Percentiles rank a stretch among this genome's conserved stretches.
Evolutionary conservation across 1,140 invertebrate genomes (phyloP).

Genomic region (Antheraea mylitta): DNA sequence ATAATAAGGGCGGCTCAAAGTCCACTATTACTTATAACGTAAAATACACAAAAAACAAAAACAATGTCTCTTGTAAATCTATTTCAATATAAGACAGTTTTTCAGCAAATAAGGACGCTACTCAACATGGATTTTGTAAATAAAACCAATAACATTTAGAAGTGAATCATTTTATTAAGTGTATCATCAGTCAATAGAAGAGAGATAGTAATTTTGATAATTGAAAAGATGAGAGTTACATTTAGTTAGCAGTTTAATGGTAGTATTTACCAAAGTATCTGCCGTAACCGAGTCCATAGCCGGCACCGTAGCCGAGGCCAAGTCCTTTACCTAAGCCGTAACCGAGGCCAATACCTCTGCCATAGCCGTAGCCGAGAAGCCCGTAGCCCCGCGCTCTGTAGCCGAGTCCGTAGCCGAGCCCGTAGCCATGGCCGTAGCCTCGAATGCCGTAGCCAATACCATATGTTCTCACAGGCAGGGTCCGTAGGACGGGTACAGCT

Average conservation of each 20-base stretch:
- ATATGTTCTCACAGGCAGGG: neutral
- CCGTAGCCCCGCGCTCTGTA: neutral
- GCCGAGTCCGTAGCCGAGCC: slow-evolving; percentile 3
- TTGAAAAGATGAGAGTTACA: neutral
- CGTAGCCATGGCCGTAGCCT: slow-evolving; percentile 5
- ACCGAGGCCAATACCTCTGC: too few relatives aligned
- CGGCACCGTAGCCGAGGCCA: neutral
- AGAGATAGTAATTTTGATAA: neutral
- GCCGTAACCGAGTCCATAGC: neutral
- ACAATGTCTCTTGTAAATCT: too few relatives aligned
- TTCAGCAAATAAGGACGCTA: too few relatives aligned
- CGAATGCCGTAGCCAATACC: slow-evolving; percentile 5
- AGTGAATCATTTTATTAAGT: neutral
- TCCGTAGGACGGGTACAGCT: neutral
- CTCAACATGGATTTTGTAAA: neutral
- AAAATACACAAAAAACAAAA: too few relatives aligned
- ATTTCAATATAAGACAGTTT: too few relatives aligned
- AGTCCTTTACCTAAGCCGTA: neutral
- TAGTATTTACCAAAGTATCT: neutral
- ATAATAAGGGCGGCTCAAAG: too few relatives aligned
- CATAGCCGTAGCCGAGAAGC: neutral
- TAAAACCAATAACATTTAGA: neutral
- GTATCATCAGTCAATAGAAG: neutral
- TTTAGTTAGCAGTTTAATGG: neutral
- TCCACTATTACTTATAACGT: too few relatives aligned